A percentile compares a stretch with the other conserved stretches of the same genome.
These are phyloP conservation scores for Hassar affinis DNA, from an alignment of 2,113 vertebrate genomes.

Conservation along the genomic window DNA sequence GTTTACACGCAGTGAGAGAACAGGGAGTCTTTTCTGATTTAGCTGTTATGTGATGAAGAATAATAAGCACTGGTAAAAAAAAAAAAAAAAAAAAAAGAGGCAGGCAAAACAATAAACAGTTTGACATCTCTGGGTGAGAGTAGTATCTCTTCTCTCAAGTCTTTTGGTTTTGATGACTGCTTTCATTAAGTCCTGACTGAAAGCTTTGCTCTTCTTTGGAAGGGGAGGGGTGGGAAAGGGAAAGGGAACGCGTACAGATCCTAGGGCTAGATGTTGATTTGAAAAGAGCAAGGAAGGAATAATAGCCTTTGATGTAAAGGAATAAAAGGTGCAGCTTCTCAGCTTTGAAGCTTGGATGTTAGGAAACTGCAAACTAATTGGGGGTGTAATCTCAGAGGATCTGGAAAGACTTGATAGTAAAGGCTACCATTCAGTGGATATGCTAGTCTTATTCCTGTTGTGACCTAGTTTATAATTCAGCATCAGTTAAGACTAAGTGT, in stretches of 20 bases:
- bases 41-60: conserved; percentile 48
- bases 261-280: conserved; percentile 70
- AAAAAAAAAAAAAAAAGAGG: conserved; percentile 46
- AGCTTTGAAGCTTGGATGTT: conserved; percentile 68
- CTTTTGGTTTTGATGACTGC: conserved; percentile 63
- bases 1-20: conserved; percentile 5
- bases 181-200: conserved; percentile 61
- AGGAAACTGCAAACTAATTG: conserved; percentile 68
- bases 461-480: conserved; percentile 6
- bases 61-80: conserved; percentile 60
- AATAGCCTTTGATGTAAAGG: conserved; percentile 68
- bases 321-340: conserved; percentile 66
- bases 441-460: background rate
- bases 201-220: conserved; percentile 54
- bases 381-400: conserved; percentile 65
- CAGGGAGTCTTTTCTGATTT: conserved; percentile 46
- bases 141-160: conserved; percentile 56
- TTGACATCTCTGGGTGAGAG: conserved; percentile 59
- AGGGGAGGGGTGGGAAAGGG: conserved; percentile 44
- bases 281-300: conserved; percentile 68
- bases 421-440: conserved; percentile 13
- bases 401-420: conserved; percentile 37
- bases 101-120: conserved; percentile 64
- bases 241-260: conserved; percentile 55
- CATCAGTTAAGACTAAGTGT: background rate